Conservation (phyloP, 2,113 vertebrate genomes). For the Daubentonia madagascariensis region DNA sequence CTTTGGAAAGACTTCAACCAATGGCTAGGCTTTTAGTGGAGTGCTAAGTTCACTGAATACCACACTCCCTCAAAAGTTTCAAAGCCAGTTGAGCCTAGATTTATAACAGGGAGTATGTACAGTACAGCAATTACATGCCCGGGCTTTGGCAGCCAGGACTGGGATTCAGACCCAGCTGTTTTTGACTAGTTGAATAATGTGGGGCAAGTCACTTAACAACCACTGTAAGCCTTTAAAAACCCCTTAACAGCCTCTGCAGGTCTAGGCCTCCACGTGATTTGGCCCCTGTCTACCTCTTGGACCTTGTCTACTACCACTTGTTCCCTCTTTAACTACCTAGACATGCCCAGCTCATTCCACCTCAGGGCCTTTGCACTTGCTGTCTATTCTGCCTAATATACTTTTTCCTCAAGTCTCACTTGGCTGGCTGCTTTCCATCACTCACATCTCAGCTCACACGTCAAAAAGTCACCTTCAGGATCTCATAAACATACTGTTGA, state of each 20-base stretch:
- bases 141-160: neutral
- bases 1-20: neutral
- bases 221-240: neutral
- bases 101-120: neutral
- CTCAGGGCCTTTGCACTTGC: neutral
- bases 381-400: neutral
- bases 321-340: neutral
- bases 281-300: neutral
- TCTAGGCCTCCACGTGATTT: neutral
- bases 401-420: neutral
- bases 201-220: neutral
- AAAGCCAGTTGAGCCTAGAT: neutral
- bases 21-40: neutral
- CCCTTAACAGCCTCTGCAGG: neutral
- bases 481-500: neutral
- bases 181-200: neutral
- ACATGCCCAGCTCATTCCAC: neutral
- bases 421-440: neutral
- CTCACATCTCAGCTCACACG: neutral
- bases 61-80: neutral
- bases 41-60: neutral
- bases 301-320: neutral
- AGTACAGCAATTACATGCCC: neutral
- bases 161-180: neutral
- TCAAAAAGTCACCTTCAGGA: neutral